Base-by-base conservation (phyloP, 2,888 invertebrate species). In the Cyclophora punctaria region DNA sequence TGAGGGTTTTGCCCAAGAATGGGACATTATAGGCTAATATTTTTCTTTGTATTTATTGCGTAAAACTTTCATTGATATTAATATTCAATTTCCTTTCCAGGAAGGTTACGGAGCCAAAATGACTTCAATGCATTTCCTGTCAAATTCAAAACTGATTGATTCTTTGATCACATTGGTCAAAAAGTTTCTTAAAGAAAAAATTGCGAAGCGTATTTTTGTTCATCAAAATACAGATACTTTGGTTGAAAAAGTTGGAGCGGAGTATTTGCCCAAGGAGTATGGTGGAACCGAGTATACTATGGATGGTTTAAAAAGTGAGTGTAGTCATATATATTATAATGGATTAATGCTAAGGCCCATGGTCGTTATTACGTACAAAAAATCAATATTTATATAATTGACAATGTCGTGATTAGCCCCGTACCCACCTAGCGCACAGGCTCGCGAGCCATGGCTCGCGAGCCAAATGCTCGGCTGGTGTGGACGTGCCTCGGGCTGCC, bases 141-240 rank as follows among this genome's bases (percentile, higher is more conserved):
- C 71, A 0, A 37, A 66, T 3, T 80, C 81, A 0, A 75, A 72
- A 50, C 44, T 67, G 0, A 45, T 78, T 3, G 75, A 80, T 3
- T 5, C 67, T 1, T 45, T 79, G 0, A 48, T 79, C 0, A 61
- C 64, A 0, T 50, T 69, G 7, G 2, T 79, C 0, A 82, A 75
- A 47, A 66, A 69, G 42, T 48, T 75, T 0, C 34, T 78, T 0
- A 69, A 64, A 35, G 56, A 63, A 3, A 82, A 81, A 53, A 44
- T 81, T 3, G 63, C 54, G 0, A 47, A 58, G 2, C 57, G 78
- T 3, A 61, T 80, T 0, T 37, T 63, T 2, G 60, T 69, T 0
- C 63, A 70, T 7, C 53, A 58, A 3, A 56, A 51, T 3, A 3
- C 62, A 0, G 70, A 74, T n/a, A 57, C 63, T 0, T 43, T 80